Base-by-base conservation (phyloP, 1,140 invertebrate genomes). In the Trichomalopsis sarcophagae region DNA sequence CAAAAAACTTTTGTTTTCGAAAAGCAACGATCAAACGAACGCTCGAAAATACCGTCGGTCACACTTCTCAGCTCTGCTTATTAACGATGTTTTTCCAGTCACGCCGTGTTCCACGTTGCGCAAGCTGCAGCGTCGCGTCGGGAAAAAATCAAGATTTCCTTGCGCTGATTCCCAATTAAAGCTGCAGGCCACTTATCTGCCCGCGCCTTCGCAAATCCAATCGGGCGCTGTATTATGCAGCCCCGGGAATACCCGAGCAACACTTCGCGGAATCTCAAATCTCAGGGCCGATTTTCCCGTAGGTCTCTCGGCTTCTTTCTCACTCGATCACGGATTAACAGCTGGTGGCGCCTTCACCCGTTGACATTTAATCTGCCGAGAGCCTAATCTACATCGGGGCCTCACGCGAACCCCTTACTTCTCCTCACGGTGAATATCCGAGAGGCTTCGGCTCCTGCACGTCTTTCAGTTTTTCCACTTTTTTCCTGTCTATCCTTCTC, bases 371-470 rank as follows among this genome's bases (percentile, higher is more conserved):
- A 87, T 88, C 87, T n/a, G 55, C n/a, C 55, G 55, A 82, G 82
- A 84, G 84, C 83, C 84, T 87, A 88, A 86, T 88, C 87, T 86
- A 87, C 84, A 71, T 69, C 44, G 23, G n/a, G 55, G 10, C 36
- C 73, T 79, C 85, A 83, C 69, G 66, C 55, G 68, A 82, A 55
- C 76, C 44, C 27, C 30, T 75, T 50, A 47, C 76, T 21, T 17
- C 17, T 6, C 83, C n/a, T 66, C n/a, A 50, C 73, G 36, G 77
- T 40, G 75, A 86, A 88, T 87, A 90, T 90, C 90, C 90, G 85
- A 81, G 55, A 74, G 27, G 79, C 62, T 62, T 68, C 68, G 75
- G 40, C 84, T 87, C 27, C 30, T 78, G 87, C 90, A 91, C 90
- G 89, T 90, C 88, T 85, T 87, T 77, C n/a, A 69, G 86, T 68